A percentile compares a stretch with the other conserved stretches of the same genome.
These are phyloP conservation scores for Luperina testacea DNA, from an alignment of 2,888 invertebrate species.

Conservation along the genomic window DNA sequence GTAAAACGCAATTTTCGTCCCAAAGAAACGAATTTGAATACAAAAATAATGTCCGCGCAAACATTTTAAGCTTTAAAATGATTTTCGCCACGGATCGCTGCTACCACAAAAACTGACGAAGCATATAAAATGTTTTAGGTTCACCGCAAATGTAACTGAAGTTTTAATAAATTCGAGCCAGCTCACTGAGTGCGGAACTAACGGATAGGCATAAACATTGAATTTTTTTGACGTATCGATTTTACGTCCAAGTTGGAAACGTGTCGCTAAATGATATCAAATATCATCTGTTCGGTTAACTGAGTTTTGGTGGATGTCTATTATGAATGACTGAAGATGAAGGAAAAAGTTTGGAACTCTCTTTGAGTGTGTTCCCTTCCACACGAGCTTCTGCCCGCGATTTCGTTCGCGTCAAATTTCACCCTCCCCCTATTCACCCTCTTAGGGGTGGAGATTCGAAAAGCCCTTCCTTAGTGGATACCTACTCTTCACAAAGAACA, in stretches of 20 bases:
- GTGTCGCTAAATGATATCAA: constrained; percentile 22
- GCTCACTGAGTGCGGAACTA: constrained; percentile 43
- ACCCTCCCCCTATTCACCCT: no score
- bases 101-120: constrained; percentile 51
- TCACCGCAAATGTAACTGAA: constrained; percentile 52
- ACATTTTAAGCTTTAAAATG: constrained; percentile 47
- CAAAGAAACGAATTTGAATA: background rate
- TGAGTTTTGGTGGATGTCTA: background rate
- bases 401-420: no score
- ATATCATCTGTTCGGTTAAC: constrained; percentile 1
- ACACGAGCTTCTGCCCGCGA: no score
- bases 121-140: constrained; percentile 56
- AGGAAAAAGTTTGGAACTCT: no score
- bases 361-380: background rate
- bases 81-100: constrained; percentile 43
- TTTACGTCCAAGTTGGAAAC: constrained; percentile 36
- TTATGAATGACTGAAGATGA: background rate
- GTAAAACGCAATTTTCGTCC: background rate
- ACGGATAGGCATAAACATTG: constrained; percentile 42
- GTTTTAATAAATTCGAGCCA: constrained; percentile 55
- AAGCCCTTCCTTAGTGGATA: no score
- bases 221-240: constrained; percentile 57
- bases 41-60: constrained; percentile 32
- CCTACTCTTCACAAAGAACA: background rate
- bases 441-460: no score